phyloP scores from a whole-genome alignment of 2,797 vertebrate species.

The Catharus ustulatus region DNA sequence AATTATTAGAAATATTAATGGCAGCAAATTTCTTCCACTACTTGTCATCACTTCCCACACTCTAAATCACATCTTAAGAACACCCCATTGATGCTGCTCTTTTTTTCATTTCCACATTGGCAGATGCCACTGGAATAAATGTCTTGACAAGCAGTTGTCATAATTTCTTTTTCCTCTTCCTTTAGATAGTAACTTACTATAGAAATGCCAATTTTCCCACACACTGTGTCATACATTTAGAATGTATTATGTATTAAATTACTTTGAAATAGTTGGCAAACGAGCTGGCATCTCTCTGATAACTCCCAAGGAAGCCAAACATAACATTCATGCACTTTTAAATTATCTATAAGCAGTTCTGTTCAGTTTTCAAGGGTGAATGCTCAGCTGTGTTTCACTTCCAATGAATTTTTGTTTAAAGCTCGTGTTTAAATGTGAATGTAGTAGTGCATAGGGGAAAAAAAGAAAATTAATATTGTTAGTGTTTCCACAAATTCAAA shows the following conservation, averaged over 20 bases:
- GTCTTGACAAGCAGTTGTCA: slow-evolving; percentile 35
- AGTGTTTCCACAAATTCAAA: neutral
- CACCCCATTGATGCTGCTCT: neutral
- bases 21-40: slow-evolving; percentile 2
- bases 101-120: neutral
- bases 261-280: slow-evolving; percentile 6
- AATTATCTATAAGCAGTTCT: slow-evolving; percentile 15
- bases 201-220: slow-evolving; percentile 21
- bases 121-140: slow-evolving; percentile 18
- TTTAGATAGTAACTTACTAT: neutral
- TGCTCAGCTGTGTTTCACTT: neutral
- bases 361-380: neutral
- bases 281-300: slow-evolving; percentile 2
- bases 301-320: slow-evolving; percentile 10
- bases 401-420: neutral
- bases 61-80: neutral
- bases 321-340: neutral
- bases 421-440: neutral
- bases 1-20: neutral
- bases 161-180: neutral
- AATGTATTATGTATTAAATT: slow-evolving; percentile 19
- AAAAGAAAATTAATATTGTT: neutral
- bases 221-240: neutral
- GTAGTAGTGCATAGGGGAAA: neutral
- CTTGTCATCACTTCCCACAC: neutral